Percentiles rank a stretch among this genome's conserved stretches.
phyloP scores from a whole-genome alignment of 2,113 vertebrate species.

The Oryzias javanicus region DNA sequence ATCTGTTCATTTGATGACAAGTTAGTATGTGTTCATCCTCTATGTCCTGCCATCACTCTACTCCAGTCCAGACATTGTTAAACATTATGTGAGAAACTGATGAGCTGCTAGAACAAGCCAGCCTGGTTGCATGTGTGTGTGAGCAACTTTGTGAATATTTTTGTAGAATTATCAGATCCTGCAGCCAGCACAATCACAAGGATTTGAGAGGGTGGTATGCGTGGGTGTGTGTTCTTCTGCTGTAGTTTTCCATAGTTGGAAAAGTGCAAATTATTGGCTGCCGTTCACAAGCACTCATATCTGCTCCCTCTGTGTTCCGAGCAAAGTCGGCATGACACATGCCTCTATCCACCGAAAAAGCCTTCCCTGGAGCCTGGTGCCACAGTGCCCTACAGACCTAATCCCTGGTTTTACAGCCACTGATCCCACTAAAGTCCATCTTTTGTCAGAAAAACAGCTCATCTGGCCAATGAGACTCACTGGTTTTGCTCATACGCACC shows the following conservation, averaged over 20 bases:
- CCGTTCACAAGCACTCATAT: constrained; percentile 34
- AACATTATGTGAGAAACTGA: not conserved
- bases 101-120: constrained; percentile 4
- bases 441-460: constrained; percentile 60
- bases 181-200: not conserved
- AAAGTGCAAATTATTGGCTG: constrained; percentile 11
- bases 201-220: not conserved
- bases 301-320: constrained; percentile 34
- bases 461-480: constrained; percentile 50
- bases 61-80: not conserved
- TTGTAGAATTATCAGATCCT: not conserved
- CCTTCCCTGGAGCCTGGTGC: constrained; percentile 37
- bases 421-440: constrained; percentile 62
- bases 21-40: not conserved
- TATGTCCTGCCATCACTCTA: not conserved
- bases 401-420: constrained; percentile 65
- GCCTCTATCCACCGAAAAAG: constrained; percentile 44
- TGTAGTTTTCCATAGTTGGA: constrained; percentile 20
- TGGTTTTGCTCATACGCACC: constrained; percentile 38
- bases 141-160: not conserved
- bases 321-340: constrained; percentile 59
- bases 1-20: no score
- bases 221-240: not conserved
- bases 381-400: constrained; percentile 62
- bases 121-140: rapidly evolving